Percentiles rank a stretch among this genome's conserved stretches.
Conservation (phyloP, 2,113 vertebrate genomes). For the Cyprinodon brontotheroides region DNA sequence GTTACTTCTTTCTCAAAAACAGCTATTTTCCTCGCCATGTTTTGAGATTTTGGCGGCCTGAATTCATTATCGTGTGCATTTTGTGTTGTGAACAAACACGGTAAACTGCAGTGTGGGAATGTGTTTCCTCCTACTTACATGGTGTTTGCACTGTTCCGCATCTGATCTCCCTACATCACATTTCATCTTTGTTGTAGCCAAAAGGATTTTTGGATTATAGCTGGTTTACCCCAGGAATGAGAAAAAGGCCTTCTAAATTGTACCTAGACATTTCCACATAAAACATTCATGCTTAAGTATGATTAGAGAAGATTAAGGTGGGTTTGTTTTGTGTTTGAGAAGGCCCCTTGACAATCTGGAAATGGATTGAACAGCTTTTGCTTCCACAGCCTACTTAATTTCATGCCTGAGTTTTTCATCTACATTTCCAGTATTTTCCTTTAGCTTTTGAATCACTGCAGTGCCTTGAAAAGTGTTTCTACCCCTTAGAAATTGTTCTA, state of each 20-base stretch:
- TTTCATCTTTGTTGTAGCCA: conserved; percentile 68
- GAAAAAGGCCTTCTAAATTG: conserved; percentile 62
- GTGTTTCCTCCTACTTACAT: conserved; percentile 54
- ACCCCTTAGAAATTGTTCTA: not conserved
- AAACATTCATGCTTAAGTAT: conserved; percentile 78
- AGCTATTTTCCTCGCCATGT: conserved; percentile 67
- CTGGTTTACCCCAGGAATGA: conserved; percentile 64
- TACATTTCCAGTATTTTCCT: conserved; percentile 63
- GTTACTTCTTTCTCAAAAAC: conserved; percentile 57
- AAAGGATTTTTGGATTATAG: conserved; percentile 66
- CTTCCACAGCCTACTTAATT: conserved; percentile 68
- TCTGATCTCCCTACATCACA: conserved; percentile 57
- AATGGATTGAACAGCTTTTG: conserved; percentile 74
- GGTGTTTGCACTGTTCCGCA: conserved; percentile 35
- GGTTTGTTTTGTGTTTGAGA: conserved; percentile 75
- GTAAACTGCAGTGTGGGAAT: conserved; percentile 55
- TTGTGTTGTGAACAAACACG: conserved; percentile 59
- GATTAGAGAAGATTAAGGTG: conserved; percentile 79
- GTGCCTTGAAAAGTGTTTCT: not conserved
- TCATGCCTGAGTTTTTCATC: conserved; percentile 68
- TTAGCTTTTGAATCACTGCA: conserved; percentile 34
- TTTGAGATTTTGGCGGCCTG: conserved; percentile 57
- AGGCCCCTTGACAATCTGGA: conserved; percentile 72
- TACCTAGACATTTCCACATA: conserved; percentile 76
- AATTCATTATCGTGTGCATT: conserved; percentile 62